Base-by-base conservation (phyloP, 2,888 invertebrate species). In the Allygus modestus region DNA sequence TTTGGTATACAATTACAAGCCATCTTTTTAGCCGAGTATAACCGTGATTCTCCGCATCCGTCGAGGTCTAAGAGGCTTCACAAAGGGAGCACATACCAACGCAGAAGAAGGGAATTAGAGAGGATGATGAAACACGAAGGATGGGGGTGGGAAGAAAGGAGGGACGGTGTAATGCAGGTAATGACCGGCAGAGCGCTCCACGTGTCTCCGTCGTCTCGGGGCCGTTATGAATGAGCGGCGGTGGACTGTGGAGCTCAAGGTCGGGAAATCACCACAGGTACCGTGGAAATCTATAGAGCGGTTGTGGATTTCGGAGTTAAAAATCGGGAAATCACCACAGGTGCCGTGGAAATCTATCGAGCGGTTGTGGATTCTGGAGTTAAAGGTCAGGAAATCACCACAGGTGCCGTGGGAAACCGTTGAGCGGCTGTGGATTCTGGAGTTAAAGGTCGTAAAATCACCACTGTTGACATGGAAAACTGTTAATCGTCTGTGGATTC, bases 111-210 rank as follows among this genome's bases (percentile, higher is more conserved):
- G n/a, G n/a, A n/a, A n/a, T n/a, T 37, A 37, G 37, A 46, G 46
- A 46, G 12, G 46, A 46, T 11, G 46, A 46, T 7, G 12, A 46
- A 12, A 17, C 12, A 15, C 12, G 46, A 15, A 58, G 23, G 7
- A 26, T 1, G 15, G 26, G 58, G 58, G 15, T 2, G 20, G 58
- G 23, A 58, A 23, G 58, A 58, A 37, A 37, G 51, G 37, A 37
- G 37, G 11, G 51, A 51, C 17, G 23, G 23, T 7, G 58, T 23
- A 23, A 23, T 58, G 58, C 5, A 20, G 23, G 58, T 23, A 58
- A 58, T 23, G 58, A 23, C 58, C 58, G 23, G 9, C 58, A 58
- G 58, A 58, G 58, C 58, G 20, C 58, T 9, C 23, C 58, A 58
- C 58, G 58, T 58, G 58, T 23, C 58, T 58, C 7, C 7, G 51